Base-by-base conservation (phyloP, 2,113 vertebrate species). In the Trichomycterus rosablanca region DNA sequence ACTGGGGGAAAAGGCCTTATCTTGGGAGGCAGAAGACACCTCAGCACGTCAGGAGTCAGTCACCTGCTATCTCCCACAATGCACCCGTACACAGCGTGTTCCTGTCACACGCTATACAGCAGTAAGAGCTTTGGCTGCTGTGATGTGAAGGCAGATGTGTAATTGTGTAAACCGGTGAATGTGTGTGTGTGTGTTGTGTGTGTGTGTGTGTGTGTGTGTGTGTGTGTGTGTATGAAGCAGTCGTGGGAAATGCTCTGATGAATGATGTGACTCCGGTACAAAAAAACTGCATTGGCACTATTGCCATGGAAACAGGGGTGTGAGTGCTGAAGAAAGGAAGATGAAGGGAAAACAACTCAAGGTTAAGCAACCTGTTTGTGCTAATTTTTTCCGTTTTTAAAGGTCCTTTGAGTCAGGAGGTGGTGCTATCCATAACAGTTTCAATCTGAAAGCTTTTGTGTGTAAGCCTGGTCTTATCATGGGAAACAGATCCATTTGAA, bases 291-390 rank as follows among this genome's bases (percentile, higher is more conserved):
- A 51, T 28, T 42, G 59, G 45, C 7, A 28, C 28, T 63, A 67
- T 71, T 40, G 40, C 59, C 69, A 71, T 71, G 69, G 69, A 71
- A 71, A 71, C 63, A 71, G 39, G 59, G 63, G 23, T 34, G 32
- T 44, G 43, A 48, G 35, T 40, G 22, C 22, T 2, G n/a, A 9
- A 19, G n/a, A 10, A 23, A 16, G 22, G 12, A 18, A 24, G 19
- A 32, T 5, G 20, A 23, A 39, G 1, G 49, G 35, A 53, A 54
- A 34, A 14, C 40, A 51, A 40, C 32, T 69, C 46, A 53, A 63
- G 68, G 54, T 70, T 64, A 64, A 70, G 59, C 56, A 49, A 54
- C 48, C 62, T 59, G 37, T 53, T 59, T 70, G 2, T 49, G 20
- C 16, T 24, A 35, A 20, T 24, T 28, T 15, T 16, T 9, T 12